Evolutionary conservation across 1,140 invertebrate species (phyloP).

Genomic region (Drosophila nikananu): DNA sequence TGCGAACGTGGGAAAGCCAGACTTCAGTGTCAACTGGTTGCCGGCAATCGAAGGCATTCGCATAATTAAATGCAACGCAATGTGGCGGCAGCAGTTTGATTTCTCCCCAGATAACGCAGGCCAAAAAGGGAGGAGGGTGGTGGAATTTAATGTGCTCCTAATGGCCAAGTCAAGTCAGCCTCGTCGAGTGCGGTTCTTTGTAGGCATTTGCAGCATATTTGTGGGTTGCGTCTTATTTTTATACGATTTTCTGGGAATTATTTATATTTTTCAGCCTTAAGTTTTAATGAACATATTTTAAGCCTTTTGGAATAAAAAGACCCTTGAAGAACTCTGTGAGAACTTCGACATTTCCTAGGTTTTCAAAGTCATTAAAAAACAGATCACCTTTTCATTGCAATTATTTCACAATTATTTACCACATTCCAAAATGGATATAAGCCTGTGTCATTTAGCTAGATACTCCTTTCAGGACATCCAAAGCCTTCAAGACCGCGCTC

Average conservation of each 20-base stretch:
- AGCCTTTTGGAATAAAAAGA: too few species aligned
- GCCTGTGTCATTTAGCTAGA: not conserved
- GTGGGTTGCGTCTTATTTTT: not conserved
- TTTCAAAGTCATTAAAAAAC: too few species aligned
- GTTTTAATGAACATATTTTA: too few species aligned
- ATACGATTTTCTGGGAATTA: not conserved
- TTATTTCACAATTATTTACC: not conserved
- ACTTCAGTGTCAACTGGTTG: constrained; percentile 61
- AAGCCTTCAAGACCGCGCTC: not conserved
- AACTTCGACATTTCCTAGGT: too few species aligned
- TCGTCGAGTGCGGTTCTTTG: not conserved
- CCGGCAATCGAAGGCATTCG: constrained; percentile 52
- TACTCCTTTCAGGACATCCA: not conserved
- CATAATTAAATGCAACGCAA: constrained; percentile 77
- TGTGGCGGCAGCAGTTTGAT: constrained; percentile 59
- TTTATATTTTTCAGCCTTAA: not conserved
- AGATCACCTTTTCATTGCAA: not conserved
- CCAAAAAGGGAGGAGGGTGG: constrained; percentile 55
- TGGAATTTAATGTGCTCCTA: constrained; percentile 40
- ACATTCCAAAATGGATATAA: too few species aligned
- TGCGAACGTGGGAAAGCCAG: constrained; percentile 70
- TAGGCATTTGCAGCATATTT: not conserved
- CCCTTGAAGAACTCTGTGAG: too few species aligned
- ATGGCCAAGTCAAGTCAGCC: constrained; percentile 3
- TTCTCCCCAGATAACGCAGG: constrained; percentile 47